A percentile compares a stretch with the other conserved stretches of the same genome.
phyloP scores from a whole-genome alignment of 2,888 invertebrate genomes.

The Orthosia incerta region DNA sequence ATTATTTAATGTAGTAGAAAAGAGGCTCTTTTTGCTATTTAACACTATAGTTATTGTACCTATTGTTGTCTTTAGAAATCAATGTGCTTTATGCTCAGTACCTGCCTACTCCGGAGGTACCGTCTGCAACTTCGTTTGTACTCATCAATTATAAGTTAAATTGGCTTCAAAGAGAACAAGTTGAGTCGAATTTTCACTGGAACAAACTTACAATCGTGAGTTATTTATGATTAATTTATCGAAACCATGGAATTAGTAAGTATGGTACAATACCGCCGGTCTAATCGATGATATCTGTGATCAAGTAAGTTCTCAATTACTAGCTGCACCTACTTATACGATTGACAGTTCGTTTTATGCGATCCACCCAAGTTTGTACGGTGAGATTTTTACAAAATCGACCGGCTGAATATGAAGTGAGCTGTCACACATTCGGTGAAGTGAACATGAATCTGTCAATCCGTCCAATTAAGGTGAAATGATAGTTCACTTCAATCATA shows the following conservation, averaged over 20 bases:
- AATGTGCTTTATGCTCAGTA: neutral
- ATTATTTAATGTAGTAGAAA: constrained; percentile 39
- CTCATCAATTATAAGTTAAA: constrained; percentile 3
- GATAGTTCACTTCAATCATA: too few relatives aligned
- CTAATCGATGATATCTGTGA: neutral
- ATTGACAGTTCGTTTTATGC: too few relatives aligned
- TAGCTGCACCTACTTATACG: too few relatives aligned
- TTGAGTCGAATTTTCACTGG: constrained; percentile 38
- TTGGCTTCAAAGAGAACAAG: constrained; percentile 20
- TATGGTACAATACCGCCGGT: neutral
- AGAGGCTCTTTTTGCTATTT: neutral
- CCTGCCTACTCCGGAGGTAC: too few relatives aligned
- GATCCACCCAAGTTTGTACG: too few relatives aligned
- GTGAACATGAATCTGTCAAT: too few relatives aligned
- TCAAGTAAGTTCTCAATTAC: too few relatives aligned
- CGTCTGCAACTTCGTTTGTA: neutral
- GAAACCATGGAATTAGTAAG: neutral
- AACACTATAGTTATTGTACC: neutral
- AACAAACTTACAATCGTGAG: constrained; percentile 4
- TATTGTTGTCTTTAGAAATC: neutral
- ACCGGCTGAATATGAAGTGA: too few relatives aligned
- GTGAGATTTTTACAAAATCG: too few relatives aligned
- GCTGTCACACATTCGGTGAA: too few relatives aligned
- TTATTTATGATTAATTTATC: neutral
- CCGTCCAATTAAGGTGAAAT: too few relatives aligned